phyloP scores from a whole-genome alignment of 2,113 vertebrate genomes.

The Nanorana parkeri region DNA sequence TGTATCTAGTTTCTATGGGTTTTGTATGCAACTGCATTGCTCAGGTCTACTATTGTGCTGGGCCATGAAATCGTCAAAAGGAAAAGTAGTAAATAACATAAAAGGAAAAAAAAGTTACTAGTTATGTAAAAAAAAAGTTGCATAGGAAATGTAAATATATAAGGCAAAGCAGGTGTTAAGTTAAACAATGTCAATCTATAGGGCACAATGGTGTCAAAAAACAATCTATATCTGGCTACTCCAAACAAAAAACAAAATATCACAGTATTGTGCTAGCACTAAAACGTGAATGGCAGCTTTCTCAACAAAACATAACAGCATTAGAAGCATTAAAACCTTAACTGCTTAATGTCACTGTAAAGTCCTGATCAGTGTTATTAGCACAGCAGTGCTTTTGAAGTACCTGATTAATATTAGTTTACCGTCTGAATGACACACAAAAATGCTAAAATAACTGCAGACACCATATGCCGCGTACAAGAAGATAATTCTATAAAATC shows the following conservation, averaged over 20 bases:
- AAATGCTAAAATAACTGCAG: constrained; percentile 34
- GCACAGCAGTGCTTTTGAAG: constrained; percentile 76
- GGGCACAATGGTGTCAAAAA: constrained; percentile 77
- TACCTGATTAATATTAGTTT: constrained; percentile 78
- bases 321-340: constrained; percentile 68
- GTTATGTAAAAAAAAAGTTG: constrained; percentile 76
- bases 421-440: constrained; percentile 71
- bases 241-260: constrained; percentile 72
- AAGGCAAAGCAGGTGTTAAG: constrained; percentile 80
- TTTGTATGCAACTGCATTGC: not conserved
- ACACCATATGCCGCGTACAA: constrained; percentile 59
- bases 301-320: constrained; percentile 69
- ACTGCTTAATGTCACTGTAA: constrained; percentile 69
- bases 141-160: constrained; percentile 82
- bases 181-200: constrained; percentile 71
- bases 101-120: constrained; percentile 45
- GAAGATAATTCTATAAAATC: constrained; percentile 46
- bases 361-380: constrained; percentile 75
- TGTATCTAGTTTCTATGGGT: not conserved
- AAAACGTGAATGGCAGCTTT: constrained; percentile 75
- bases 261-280: constrained; percentile 82
- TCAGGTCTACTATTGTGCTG: not conserved
- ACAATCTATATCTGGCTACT: constrained; percentile 62
- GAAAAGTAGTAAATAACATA: not conserved
- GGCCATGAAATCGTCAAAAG: not conserved